Conservation (phyloP, 2,888 invertebrate genomes). For the Brassicogethes aeneus region DNA sequence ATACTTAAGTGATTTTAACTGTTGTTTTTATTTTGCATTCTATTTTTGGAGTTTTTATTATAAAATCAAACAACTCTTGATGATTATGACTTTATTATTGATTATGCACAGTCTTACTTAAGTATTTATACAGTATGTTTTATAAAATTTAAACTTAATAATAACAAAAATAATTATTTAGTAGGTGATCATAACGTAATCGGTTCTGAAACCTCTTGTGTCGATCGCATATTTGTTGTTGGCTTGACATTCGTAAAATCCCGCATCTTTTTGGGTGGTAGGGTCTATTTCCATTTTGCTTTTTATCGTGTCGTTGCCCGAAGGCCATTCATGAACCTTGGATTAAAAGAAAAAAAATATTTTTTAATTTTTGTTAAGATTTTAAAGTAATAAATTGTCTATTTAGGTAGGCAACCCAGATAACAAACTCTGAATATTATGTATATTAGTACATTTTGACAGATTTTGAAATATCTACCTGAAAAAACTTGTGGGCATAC, state of each 20-base stretch:
- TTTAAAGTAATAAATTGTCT: not conserved
- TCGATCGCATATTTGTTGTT: conserved; percentile 64
- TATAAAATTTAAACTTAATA: too few species aligned
- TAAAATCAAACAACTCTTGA: too few species aligned
- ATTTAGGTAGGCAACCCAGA: not conserved
- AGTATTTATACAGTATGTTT: too few species aligned
- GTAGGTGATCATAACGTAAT: conserved; percentile 49
- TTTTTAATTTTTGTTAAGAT: conserved; percentile 1
- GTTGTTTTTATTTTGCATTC: too few species aligned
- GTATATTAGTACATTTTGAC: not conserved
- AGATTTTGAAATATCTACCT: conserved; percentile 38
- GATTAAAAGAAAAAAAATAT: too few species aligned
- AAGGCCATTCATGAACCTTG: conserved; percentile 60
- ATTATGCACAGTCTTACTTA: too few species aligned
- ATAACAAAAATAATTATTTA: conserved; percentile 25
- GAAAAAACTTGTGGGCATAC: conserved; percentile 61
- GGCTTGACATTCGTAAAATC: conserved; percentile 63
- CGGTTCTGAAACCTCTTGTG: conserved; percentile 57
- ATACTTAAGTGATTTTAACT: too few species aligned
- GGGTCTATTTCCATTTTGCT: conserved; percentile 69
- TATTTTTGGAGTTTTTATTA: too few species aligned
- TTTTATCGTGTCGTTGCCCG: conserved; percentile 55
- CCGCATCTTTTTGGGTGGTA: conserved; percentile 62
- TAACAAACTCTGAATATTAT: not conserved
- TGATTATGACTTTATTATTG: too few species aligned